Base-by-base conservation (phyloP, 2,113 vertebrate species). In the Microtus richardsoni region DNA sequence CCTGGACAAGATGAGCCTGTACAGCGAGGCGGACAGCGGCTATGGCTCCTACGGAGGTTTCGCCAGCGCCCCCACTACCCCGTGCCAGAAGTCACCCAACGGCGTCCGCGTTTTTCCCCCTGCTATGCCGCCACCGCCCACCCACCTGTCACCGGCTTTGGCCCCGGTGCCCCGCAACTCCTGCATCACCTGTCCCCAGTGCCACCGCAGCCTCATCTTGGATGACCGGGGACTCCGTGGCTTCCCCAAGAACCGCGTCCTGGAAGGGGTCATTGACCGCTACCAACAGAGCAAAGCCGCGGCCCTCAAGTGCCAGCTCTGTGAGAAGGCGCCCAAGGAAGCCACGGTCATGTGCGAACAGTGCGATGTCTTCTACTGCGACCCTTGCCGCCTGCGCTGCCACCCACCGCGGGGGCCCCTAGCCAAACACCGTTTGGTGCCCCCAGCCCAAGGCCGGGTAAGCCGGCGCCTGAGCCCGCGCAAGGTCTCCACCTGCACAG, bases 351-450 rank as follows among this genome's bases (percentile, higher is more conserved):
- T 99, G 99, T 99, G 99, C 98, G 99, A 99, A 98, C 99, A 99
- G 98, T 99, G 99, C 98, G 99, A 99, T 66, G 99, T 99, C 83
- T 99, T 99, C 98, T 99, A 99, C 98, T 99, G 99, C 98, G 99
- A 99, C 58, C 99, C 99, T 5, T 99, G 99, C 97, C 99, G 99
- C 98, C 98, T 99, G 96, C 99, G 99, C 5, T 99, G 99, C 98
- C 99, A 99, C 94, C 99, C 99, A 21, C 99, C 99, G 36, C 99
- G 99, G 85, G 99, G 99, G 0, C 99, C 99, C 3, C 98, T 99
- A 47, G 99, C 99, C 98, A 99, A 99, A 96, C 99, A 99, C 49
- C 99, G 99, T 93, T 98, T 99, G 97, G 98, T 99, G 33, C 99
- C 99, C 2, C 99, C 99, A 1, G 99, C 99, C 24, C 99, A 99